Conservation (phyloP, 2,113 vertebrate genomes). For the Anolis carolinensis region DNA sequence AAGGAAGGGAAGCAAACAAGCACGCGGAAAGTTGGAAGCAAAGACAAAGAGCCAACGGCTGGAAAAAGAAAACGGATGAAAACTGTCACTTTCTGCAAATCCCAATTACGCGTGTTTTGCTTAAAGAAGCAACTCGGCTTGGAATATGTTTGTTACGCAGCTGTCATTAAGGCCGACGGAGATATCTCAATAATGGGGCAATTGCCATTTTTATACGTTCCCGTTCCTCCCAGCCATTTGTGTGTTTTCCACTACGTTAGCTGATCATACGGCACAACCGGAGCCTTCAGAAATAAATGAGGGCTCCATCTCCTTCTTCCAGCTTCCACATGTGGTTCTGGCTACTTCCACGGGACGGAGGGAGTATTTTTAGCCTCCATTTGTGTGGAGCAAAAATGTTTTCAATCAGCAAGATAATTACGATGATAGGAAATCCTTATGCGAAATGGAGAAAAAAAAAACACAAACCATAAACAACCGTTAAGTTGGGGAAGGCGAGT, state of each 20-base stretch:
- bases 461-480: no score
- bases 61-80: conserved; percentile 19
- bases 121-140: conserved; percentile 67
- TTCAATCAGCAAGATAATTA: background rate
- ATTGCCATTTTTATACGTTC: conserved; percentile 70
- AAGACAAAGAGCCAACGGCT: conserved; percentile 51
- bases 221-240: conserved; percentile 70
- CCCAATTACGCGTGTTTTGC: conserved; percentile 62
- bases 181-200: conserved; percentile 70
- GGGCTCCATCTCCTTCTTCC: conserved; percentile 52
- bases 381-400: conserved; percentile 15
- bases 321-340: conserved; percentile 33
- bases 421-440: background rate
- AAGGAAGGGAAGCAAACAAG: conserved; percentile 5
- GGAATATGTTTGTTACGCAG: conserved; percentile 70
- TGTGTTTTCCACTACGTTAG: conserved; percentile 73
- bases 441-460: conserved; percentile 15
- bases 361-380: conserved; percentile 4
- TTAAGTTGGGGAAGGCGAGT: background rate
- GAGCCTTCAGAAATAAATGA: conserved; percentile 74
- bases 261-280: conserved; percentile 69
- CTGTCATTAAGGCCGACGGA: conserved; percentile 71
- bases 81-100: conserved; percentile 61
- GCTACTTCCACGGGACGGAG: conserved; percentile 24
- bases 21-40: conserved; percentile 45